Evolutionary conservation across 2,113 vertebrate genomes (phyloP).

Genomic region (Ceyx melanurus): DNA sequence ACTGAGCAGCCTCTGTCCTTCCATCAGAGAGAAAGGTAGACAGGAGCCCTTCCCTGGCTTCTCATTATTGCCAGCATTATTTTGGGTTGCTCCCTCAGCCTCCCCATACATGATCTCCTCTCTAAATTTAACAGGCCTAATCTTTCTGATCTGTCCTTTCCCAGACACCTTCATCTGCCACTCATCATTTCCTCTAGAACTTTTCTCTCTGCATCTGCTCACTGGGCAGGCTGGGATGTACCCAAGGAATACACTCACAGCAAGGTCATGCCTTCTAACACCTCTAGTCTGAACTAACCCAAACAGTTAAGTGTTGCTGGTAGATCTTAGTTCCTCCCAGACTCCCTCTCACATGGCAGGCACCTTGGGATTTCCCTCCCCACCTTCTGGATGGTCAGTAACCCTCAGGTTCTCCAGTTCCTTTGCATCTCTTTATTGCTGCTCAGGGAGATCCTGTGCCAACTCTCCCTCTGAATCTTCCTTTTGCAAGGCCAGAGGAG

Average conservation of each 20-base stretch:
- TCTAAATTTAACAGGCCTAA: slow-evolving; percentile 32
- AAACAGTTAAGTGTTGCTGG: background rate
- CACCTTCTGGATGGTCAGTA: background rate
- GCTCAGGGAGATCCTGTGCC: background rate
- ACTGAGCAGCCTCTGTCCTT: background rate
- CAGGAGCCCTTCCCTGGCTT: background rate
- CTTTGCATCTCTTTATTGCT: background rate
- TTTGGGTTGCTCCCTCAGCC: background rate
- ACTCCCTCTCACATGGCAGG: background rate
- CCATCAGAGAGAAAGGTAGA: background rate
- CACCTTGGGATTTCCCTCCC: background rate
- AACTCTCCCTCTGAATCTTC: background rate
- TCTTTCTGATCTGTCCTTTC: slow-evolving; percentile 31
- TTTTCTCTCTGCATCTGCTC: background rate
- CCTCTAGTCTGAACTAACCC: background rate
- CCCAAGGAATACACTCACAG: background rate
- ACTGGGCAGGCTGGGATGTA: background rate
- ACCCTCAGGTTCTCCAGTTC: background rate
- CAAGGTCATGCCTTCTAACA: background rate
- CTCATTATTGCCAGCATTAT: background rate
- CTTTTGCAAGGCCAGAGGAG: background rate
- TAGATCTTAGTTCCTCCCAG: background rate
- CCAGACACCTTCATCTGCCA: background rate
- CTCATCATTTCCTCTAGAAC: background rate
- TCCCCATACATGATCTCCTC: background rate